Evolutionary conservation across 1,140 invertebrate genomes (phyloP).

Genomic region (Pseudomyrmex sp.): DNA sequence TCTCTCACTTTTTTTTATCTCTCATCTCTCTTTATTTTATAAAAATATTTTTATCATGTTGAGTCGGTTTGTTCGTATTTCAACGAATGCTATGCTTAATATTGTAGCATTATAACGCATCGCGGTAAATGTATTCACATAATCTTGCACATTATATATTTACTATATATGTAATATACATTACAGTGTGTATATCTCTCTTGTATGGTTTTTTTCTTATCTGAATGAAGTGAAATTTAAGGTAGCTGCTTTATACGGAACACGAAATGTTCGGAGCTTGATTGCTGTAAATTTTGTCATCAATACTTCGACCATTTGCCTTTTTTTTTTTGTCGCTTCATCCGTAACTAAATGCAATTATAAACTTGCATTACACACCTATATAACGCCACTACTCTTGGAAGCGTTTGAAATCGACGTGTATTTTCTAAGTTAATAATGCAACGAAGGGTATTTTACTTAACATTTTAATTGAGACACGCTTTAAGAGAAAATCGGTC

Average conservation of each 20-base stretch:
- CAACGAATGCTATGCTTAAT: slow-evolving; percentile 70
- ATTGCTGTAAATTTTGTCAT: slow-evolving; percentile 51
- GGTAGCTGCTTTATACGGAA: slow-evolving; percentile 57
- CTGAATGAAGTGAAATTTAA: slow-evolving; percentile 63
- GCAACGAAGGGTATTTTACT: slow-evolving; percentile 36
- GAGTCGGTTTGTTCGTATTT: slow-evolving; percentile 67
- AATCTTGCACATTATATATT: slow-evolving; percentile 63
- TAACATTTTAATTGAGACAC: slow-evolving; percentile 7
- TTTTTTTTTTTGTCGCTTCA: slow-evolving; percentile 68
- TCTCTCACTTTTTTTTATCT: no score
- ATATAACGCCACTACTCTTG: slow-evolving; percentile 13
- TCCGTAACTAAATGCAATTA: slow-evolving; percentile 68
- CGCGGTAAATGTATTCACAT: slow-evolving; percentile 74
- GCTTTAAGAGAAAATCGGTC: no score
- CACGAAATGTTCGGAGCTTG: slow-evolving; percentile 55
- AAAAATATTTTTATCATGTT: slow-evolving; percentile 80
- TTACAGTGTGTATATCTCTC: slow-evolving; percentile 59
- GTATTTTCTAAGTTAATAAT: slow-evolving; percentile 41
- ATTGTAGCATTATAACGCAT: slow-evolving; percentile 73
- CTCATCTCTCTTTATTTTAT: slow-evolving; percentile 73
- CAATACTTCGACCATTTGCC: slow-evolving; percentile 75
- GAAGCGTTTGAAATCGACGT: slow-evolving; percentile 38
- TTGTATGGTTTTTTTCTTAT: slow-evolving; percentile 40
- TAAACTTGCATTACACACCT: slow-evolving; percentile 54
- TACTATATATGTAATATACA: slow-evolving; percentile 61